These are phyloP conservation scores for Xenops minutus DNA, from an alignment of 2,797 vertebrate genomes.

Conservation along the genomic window DNA sequence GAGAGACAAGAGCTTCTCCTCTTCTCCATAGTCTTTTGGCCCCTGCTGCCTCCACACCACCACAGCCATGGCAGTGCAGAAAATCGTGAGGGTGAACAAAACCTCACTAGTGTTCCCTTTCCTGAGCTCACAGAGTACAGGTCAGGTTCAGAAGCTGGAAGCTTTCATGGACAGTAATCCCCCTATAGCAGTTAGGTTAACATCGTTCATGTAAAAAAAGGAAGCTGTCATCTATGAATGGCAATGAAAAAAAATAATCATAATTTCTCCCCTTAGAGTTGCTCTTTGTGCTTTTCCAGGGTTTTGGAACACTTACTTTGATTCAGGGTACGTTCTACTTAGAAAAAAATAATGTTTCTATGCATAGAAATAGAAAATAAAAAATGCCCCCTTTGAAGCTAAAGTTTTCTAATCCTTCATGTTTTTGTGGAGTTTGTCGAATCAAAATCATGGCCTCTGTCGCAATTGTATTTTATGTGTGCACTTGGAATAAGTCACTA, in stretches of 20 bases:
- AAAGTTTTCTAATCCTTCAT: background rate
- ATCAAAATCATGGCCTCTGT: background rate
- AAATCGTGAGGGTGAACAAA: background rate
- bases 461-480: background rate
- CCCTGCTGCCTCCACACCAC: background rate
- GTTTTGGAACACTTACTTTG: background rate
- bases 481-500: background rate
- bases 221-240: background rate
- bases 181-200: background rate
- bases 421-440: background rate
- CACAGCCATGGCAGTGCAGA: background rate
- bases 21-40: rapidly evolving
- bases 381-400: background rate
- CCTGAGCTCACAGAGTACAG: background rate
- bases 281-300: background rate
- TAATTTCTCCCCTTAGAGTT: background rate
- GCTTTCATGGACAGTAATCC: background rate
- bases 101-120: rapidly evolving
- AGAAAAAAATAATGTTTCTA: background rate
- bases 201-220: background rate
- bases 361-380: background rate
- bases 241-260: background rate
- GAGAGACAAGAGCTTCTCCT: background rate
- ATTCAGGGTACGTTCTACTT: background rate
- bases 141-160: background rate